A percentile compares a stretch with the other conserved stretches of the same genome.
Evolutionary conservation across 2,113 vertebrate species (phyloP).

Genomic region (Dinomys branickii): DNA sequence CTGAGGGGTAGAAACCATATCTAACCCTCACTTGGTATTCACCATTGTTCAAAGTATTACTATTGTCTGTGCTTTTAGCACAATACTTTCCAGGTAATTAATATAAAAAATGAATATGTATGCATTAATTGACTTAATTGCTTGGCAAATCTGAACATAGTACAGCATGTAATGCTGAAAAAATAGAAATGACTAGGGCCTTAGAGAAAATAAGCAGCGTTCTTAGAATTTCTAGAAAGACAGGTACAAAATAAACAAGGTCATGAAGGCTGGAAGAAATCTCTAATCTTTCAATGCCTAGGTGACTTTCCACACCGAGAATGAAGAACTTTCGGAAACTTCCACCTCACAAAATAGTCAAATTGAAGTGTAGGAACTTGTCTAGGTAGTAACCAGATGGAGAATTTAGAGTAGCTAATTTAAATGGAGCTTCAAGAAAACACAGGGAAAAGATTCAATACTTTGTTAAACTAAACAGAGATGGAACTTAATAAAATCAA

Average conservation of each 20-base stretch:
- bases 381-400: not conserved
- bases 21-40: not conserved
- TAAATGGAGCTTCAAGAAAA: not conserved
- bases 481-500: not conserved
- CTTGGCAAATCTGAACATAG: not conserved
- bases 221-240: not conserved
- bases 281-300: too few relatives aligned
- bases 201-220: not conserved
- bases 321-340: not conserved
- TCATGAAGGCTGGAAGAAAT: not conserved
- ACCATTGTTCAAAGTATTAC: not conserved
- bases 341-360: not conserved
- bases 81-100: not conserved
- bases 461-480: too few relatives aligned
- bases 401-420: not conserved
- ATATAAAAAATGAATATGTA: not conserved
- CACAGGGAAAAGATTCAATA: not conserved
- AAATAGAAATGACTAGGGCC: too few relatives aligned
- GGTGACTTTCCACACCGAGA: not conserved
- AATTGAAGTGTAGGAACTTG: not conserved
- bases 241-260: not conserved
- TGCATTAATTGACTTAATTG: constrained; percentile 32
- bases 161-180: not conserved
- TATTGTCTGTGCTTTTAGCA: not conserved
- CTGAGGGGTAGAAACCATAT: not conserved